A percentile compares a stretch with the other conserved stretches of the same genome.
These are phyloP conservation scores for Drosophila simulans DNA, from an alignment of 1,140 invertebrate genomes.

Conservation along the genomic window DNA sequence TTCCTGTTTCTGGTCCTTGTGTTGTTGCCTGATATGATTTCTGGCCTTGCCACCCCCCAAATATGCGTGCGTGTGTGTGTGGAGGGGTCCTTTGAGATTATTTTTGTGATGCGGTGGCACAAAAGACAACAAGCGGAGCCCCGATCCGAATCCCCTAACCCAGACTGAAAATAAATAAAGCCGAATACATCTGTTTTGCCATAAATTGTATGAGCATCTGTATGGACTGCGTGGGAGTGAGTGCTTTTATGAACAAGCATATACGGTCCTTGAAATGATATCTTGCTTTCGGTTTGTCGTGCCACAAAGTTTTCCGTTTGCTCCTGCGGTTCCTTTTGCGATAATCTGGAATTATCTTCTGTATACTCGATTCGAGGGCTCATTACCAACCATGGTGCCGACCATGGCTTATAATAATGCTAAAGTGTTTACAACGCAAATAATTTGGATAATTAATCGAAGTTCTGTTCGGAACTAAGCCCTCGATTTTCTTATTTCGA, in stretches of 20 bases:
- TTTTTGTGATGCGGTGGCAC: slow-evolving; percentile 54
- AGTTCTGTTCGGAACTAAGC: slow-evolving; percentile 1
- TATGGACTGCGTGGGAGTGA: slow-evolving; percentile 17
- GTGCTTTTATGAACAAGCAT: slow-evolving; percentile 49
- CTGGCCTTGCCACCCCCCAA: slow-evolving; percentile 43
- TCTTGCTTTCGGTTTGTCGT: slow-evolving; percentile 40
- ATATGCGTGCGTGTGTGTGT: slow-evolving; percentile 2
- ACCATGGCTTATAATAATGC: slow-evolving; percentile 25
- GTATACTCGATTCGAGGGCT: slow-evolving; percentile 11
- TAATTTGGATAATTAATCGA: slow-evolving; percentile 29
- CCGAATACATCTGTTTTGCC: slow-evolving; percentile 78
- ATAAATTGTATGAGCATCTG: slow-evolving; percentile 68
- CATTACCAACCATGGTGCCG: neutral
- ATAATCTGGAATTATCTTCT: slow-evolving; percentile 50
- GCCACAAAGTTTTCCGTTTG: slow-evolving; percentile 39
- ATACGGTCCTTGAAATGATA: slow-evolving; percentile 38
- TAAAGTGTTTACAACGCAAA: slow-evolving; percentile 20
- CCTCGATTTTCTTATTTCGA: neutral
- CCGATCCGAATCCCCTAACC: slow-evolving; percentile 2
- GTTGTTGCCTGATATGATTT: slow-evolving; percentile 79
- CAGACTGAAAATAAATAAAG: slow-evolving; percentile 68
- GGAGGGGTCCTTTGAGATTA: slow-evolving; percentile 67
- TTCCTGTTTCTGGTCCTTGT: slow-evolving; percentile 44
- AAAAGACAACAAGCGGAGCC: slow-evolving; percentile 43
- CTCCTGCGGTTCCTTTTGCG: slow-evolving; percentile 41